Percentiles rank a stretch among this genome's conserved stretches.
phyloP scores from a whole-genome alignment of 2,797 vertebrate species.

The Smutsia temminckii region DNA sequence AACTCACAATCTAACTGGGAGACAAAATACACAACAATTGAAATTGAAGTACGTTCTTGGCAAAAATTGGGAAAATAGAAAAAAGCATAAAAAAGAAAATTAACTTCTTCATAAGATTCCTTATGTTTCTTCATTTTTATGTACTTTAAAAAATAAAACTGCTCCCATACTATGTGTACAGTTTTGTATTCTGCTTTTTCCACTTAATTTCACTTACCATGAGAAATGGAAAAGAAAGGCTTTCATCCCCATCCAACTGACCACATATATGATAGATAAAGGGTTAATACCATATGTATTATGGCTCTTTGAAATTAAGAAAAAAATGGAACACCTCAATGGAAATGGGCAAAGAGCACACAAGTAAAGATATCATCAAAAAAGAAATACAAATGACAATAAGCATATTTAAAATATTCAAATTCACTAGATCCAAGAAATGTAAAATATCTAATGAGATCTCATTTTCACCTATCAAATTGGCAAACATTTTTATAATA shows the following conservation, averaged over 20 bases:
- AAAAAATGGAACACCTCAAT: not conserved
- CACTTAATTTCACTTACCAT: not conserved
- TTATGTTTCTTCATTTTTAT: slow-evolving; percentile 19
- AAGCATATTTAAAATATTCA: not conserved
- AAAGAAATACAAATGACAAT: not conserved
- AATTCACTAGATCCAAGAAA: slow-evolving; percentile 18
- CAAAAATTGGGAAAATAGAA: not conserved
- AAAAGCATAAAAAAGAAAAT: not conserved
- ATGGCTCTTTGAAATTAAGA: not conserved
- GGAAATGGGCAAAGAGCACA: not conserved
- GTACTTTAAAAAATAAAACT: slow-evolving; percentile 26
- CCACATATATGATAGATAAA: not conserved
- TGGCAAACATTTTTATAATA: not conserved
- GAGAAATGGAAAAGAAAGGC: not conserved
- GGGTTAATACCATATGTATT: not conserved
- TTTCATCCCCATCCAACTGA: not conserved
- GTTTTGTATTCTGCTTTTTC: not conserved
- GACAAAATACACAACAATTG: not conserved
- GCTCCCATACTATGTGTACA: not conserved
- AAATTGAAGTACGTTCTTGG: not conserved
- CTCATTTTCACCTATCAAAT: not conserved
- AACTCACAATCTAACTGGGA: not conserved
- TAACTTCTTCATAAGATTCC: not conserved
- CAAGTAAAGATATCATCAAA: not conserved
- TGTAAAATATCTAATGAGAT: not conserved